Conservation (phyloP, 1,140 invertebrate species). For the Drosophila micromelanica region DNA sequence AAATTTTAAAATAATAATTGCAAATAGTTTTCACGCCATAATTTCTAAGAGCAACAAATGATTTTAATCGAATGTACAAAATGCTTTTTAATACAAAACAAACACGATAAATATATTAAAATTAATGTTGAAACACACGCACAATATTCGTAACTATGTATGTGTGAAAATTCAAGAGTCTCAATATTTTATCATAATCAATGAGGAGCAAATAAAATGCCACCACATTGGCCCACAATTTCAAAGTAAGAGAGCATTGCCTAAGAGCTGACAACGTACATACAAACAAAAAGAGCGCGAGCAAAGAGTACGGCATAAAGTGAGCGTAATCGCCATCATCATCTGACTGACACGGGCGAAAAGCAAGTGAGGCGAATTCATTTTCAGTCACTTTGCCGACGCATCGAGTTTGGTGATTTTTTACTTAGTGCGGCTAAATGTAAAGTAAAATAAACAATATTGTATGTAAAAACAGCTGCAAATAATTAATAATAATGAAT, state of each 20-base stretch:
- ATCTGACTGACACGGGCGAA: slow-evolving; percentile 49
- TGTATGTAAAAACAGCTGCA: slow-evolving; percentile 24
- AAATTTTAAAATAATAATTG: too few relatives aligned
- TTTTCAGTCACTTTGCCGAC: slow-evolving; percentile 54
- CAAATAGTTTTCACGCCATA: too few relatives aligned
- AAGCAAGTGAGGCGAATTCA: slow-evolving; percentile 45
- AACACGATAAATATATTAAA: not conserved
- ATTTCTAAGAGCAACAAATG: too few relatives aligned
- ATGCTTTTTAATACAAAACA: not conserved
- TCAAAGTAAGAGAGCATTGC: slow-evolving; percentile 19
- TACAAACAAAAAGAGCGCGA: slow-evolving; percentile 7
- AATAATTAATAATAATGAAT: slow-evolving; percentile 20
- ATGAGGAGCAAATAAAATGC: slow-evolving; percentile 36
- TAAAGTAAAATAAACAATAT: slow-evolving; percentile 31
- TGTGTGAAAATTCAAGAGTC: not conserved
- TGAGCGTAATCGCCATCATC: slow-evolving; percentile 41
- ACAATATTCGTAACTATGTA: not conserved
- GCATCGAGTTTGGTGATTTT: slow-evolving; percentile 50
- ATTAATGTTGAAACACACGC: slow-evolving; percentile 5
- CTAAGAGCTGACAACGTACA: not conserved
- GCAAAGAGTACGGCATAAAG: not conserved
- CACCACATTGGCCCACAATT: slow-evolving; percentile 26
- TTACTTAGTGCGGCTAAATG: slow-evolving; percentile 35
- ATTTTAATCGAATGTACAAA: not conserved
- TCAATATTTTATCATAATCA: slow-evolving; percentile 43